Evolutionary conservation across 2,113 vertebrate genomes (phyloP).

Genomic region (Falco punctatus): DNA sequence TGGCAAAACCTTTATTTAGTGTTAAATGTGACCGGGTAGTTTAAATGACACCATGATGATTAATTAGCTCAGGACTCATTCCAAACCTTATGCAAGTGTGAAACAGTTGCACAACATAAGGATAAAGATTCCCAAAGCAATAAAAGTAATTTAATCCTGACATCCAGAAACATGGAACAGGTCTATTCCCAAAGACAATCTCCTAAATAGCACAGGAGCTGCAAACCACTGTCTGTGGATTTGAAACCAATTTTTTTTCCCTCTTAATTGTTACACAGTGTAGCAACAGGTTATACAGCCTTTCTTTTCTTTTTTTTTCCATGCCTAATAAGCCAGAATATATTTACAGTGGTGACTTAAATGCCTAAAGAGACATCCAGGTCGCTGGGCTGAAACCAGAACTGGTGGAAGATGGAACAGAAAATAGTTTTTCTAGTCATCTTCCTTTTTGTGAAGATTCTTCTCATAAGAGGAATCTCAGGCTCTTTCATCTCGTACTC

Average conservation of each 20-base stretch:
- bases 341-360: background rate
- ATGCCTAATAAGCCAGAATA: background rate
- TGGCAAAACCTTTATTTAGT: background rate
- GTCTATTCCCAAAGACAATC: background rate
- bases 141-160: background rate
- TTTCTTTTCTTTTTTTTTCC: background rate
- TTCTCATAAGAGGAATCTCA: background rate
- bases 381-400: background rate
- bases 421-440: background rate
- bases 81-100: background rate
- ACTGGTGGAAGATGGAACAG: background rate
- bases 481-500: background rate
- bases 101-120: background rate
- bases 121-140: background rate
- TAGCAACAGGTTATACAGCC: background rate
- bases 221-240: background rate
- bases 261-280: background rate
- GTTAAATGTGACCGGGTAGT: background rate
- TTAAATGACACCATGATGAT: background rate
- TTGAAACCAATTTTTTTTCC: background rate
- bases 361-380: background rate
- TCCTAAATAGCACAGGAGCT: background rate
- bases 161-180: background rate
- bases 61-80: slow-evolving; percentile 1
- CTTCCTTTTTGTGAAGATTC: background rate